A percentile compares a stretch with the other conserved stretches of the same genome.
Evolutionary conservation across 2,113 vertebrate genomes (phyloP).

Genomic region (Grantiella picta): DNA sequence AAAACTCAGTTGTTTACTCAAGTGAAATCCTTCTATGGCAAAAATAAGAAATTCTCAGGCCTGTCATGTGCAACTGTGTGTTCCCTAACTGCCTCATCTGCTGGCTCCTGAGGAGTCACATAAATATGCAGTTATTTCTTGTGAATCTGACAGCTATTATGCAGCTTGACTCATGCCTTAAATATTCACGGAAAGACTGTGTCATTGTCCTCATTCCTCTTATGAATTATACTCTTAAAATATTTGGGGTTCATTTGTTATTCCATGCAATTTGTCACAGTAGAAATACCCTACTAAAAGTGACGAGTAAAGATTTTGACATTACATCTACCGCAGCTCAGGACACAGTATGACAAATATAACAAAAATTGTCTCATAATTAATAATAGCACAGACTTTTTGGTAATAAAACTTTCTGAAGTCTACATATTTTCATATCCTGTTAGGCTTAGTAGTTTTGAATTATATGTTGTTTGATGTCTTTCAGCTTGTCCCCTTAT

Average conservation of each 20-base stretch:
- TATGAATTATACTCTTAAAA: background rate
- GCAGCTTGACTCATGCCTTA: background rate
- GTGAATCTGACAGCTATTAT: background rate
- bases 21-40: slow-evolving; percentile 24
- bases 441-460: background rate
- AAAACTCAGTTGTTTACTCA: background rate
- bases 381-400: background rate
- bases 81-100: background rate
- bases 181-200: slow-evolving; percentile 22
- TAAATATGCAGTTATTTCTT: slow-evolving; percentile 41
- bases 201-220: background rate
- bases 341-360: background rate
- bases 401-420: background rate
- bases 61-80: background rate
- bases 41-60: slow-evolving; percentile 31
- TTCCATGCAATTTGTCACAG: background rate
- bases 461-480: background rate
- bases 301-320: background rate
- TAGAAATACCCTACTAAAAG: background rate
- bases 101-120: background rate
- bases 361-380: background rate
- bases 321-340: background rate
- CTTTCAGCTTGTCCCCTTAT: slow-evolving; percentile 92
- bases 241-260: background rate
- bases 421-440: background rate